A percentile compares a stretch with the other conserved stretches of the same genome.
These are phyloP conservation scores for Zophobas atratus DNA, from an alignment of 1,140 invertebrate genomes.

Conservation along the genomic window DNA sequence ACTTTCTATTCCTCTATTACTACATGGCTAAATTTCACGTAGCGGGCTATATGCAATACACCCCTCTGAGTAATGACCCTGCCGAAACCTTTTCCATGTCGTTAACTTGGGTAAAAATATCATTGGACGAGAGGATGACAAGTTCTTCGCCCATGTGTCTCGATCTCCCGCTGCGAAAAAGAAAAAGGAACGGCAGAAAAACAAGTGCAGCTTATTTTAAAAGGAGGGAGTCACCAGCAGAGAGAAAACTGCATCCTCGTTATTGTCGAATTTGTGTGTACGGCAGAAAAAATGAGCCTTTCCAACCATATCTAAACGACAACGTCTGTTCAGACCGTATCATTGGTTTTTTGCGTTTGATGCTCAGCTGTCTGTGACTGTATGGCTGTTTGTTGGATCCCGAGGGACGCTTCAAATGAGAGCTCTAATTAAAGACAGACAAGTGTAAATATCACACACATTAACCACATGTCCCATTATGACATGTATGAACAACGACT, in stretches of 20 bases:
- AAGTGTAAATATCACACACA: conserved; percentile 47
- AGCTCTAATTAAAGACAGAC: conserved; percentile 47
- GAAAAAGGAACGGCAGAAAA: conserved; percentile 1
- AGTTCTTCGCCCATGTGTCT: background rate
- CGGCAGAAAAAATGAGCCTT: background rate
- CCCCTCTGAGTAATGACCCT: no score
- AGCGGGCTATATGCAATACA: background rate
- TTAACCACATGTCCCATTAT: conserved; percentile 50
- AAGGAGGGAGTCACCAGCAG: background rate
- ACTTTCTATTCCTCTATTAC: conserved; percentile 11
- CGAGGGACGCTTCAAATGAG: conserved; percentile 33
- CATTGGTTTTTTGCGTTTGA: background rate
- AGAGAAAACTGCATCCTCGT: background rate
- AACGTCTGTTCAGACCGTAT: background rate
- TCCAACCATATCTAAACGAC: no score
- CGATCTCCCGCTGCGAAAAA: conserved; percentile 37
- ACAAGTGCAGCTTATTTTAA: conserved; percentile 23
- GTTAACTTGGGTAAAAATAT: background rate
- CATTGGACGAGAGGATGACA: no score
- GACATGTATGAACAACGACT: conserved; percentile 43
- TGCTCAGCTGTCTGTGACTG: conserved; percentile 8
- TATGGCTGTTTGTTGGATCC: conserved; percentile 16
- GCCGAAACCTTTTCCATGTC: background rate
- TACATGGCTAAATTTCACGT: background rate
- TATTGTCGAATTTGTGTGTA: background rate